Base-by-base conservation (phyloP, 2,113 vertebrate species). In the Zeus faber region DNA sequence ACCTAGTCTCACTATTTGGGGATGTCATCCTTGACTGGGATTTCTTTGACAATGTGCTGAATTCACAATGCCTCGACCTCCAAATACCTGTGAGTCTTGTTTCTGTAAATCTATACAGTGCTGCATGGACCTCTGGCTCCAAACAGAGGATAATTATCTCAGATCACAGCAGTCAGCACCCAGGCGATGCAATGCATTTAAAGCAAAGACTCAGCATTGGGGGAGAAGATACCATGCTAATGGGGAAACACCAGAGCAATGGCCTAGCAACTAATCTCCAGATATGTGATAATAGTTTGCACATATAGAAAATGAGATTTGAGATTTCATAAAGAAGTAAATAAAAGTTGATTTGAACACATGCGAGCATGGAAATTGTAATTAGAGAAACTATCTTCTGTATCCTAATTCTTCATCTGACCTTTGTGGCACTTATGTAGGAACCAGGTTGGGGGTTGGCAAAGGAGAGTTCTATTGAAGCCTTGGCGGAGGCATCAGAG, bases 101-200 rank as follows among this genome's bases (percentile, higher is more conserved):
- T 65, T 54, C 27, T 58, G 22, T 52, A 49, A 54, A 61, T 72
- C 52, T 25, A 18, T 27, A 54, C 21, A 45, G 48, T 53, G 60
- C 23, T 26, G 27, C 43, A n/a, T 1, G 2, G 67, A 69, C 55
- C 17, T 70, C 49, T 62, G 44, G 40, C 54, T 68, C 29, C 49
- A 16, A 66, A 54, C 31, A 7, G 49, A 49, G 49, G 50, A 75
- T 76, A 69, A 81, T 80, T 55, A 60, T 53, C 16, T n/a, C 35
- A 51, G 24, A 47, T 35, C 51, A 49, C 60, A 5, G 8, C 48
- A 60, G 39, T 63, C 60, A 58, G 62, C 33, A 53, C 47, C 29
- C 0, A 6, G 26, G 54, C 58, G 1, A 22, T 6, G 0, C 18
- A 18, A 35, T 45, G 57, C 57, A 62, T 79, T 33, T 72, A 68